Evolutionary conservation across 2,797 vertebrate species (phyloP).

Genomic region (Vireo griseus): DNA sequence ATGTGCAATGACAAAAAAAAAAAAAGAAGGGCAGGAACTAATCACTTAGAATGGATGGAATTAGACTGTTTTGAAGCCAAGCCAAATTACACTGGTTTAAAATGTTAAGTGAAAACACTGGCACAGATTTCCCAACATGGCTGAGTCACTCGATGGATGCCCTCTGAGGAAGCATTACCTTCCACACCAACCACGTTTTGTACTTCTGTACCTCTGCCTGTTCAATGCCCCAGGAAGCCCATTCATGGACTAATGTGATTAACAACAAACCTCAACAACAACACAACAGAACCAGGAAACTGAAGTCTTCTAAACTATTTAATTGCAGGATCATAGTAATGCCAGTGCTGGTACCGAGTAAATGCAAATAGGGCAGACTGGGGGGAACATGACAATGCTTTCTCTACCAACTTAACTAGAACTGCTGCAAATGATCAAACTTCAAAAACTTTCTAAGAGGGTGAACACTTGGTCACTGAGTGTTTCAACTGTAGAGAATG

Average conservation of each 20-base stretch:
- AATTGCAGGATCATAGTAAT: neutral
- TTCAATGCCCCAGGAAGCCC: neutral
- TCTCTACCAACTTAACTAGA: neutral
- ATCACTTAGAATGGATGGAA: neutral
- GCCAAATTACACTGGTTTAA: neutral
- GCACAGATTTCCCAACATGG: accelerated
- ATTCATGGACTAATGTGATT: neutral
- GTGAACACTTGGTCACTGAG: neutral
- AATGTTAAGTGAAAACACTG: neutral
- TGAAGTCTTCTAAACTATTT: neutral
- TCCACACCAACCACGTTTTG: neutral
- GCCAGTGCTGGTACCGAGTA: neutral
- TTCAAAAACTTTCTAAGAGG: neutral
- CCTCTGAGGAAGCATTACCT: neutral
- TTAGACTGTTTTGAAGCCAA: neutral
- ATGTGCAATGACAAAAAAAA: neutral
- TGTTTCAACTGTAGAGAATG: neutral
- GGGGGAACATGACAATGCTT: neutral
- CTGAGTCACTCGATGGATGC: accelerated
- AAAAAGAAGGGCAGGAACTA: neutral
- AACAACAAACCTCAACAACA: neutral
- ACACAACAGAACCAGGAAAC: neutral
- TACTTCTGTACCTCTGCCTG: neutral
- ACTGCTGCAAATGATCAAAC: neutral
- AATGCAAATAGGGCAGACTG: neutral